Conservation (phyloP, 2,797 vertebrate genomes). For the Menidia menidia region DNA sequence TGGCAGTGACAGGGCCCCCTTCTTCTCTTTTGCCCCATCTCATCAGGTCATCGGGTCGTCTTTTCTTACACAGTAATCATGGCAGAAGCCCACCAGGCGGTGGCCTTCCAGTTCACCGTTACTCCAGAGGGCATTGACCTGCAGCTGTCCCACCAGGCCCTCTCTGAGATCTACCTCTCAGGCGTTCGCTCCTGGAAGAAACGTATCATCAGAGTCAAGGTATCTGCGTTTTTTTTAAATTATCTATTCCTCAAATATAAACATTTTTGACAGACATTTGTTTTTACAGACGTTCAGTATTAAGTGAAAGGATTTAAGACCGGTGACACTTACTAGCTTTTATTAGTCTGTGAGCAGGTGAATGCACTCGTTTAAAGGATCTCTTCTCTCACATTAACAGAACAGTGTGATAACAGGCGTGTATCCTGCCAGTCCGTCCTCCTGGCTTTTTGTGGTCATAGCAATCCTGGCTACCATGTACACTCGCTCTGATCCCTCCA, state of each 20-base stretch:
- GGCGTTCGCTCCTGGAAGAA: slow-evolving; percentile 86
- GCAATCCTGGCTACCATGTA: slow-evolving; percentile 91
- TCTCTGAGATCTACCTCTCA: slow-evolving; percentile 85
- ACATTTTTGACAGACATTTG: no score
- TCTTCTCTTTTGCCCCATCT: neutral
- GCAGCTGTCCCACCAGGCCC: slow-evolving; percentile 84
- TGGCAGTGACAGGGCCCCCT: neutral
- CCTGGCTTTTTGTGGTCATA: slow-evolving; percentile 92
- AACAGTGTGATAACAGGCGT: slow-evolving; percentile 89
- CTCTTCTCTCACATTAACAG: slow-evolving; percentile 68
- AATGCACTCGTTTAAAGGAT: neutral
- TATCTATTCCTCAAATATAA: neutral
- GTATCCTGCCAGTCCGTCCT: slow-evolving; percentile 91
- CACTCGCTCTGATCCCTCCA: slow-evolving; percentile 92
- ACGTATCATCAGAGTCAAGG: slow-evolving; percentile 82
- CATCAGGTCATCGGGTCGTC: slow-evolving; percentile 1
- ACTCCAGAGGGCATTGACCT: slow-evolving; percentile 84
- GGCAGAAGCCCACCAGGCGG: slow-evolving; percentile 88
- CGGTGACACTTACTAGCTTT: neutral
- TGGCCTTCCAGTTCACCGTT: slow-evolving; percentile 88
- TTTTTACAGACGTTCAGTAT: no score
- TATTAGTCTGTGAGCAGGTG: neutral
- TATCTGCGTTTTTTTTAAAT: slow-evolving; percentile 39
- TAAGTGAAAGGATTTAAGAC: no score
- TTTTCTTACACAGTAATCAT: slow-evolving; percentile 62